phyloP scores from a whole-genome alignment of 2,888 invertebrate species.

The Mongoloraphidia duomilia region DNA sequence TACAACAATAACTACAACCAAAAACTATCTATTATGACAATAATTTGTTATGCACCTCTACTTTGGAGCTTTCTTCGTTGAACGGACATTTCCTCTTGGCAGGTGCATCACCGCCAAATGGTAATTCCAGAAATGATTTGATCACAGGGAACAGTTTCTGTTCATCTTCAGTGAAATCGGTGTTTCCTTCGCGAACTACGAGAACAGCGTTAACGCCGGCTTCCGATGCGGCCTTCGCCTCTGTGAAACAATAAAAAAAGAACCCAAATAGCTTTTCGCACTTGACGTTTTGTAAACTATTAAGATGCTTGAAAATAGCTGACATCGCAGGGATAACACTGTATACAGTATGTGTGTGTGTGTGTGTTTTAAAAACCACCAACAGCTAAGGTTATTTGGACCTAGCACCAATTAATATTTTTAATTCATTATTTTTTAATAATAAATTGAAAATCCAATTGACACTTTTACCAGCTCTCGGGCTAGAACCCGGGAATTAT shows the following conservation, averaged over 20 bases:
- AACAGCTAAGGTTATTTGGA: too few relatives aligned
- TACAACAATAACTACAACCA: not conserved
- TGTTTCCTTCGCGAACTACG: constrained; percentile 68
- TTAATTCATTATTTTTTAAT: too few relatives aligned
- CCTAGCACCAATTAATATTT: too few relatives aligned
- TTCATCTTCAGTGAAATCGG: constrained; percentile 45
- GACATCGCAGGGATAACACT: not conserved
- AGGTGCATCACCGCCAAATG: constrained; percentile 21
- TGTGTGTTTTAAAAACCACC: too few relatives aligned
- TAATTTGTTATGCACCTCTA: constrained; percentile 23
- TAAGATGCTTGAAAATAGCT: not conserved
- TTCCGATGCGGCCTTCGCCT: constrained; percentile 66
- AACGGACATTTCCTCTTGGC: constrained; percentile 26
- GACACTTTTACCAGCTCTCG: too few relatives aligned
- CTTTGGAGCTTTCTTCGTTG: constrained; percentile 15
- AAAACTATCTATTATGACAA: constrained; percentile 1
- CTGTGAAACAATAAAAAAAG: constrained; percentile 34
- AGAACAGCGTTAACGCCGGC: constrained; percentile 58
- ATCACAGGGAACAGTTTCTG: constrained; percentile 38
- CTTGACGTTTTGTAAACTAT: not conserved
- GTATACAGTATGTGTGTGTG: too few relatives aligned
- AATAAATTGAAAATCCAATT: too few relatives aligned
- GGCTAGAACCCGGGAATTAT: too few relatives aligned
- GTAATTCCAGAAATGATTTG: constrained; percentile 44
- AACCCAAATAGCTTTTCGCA: constrained; percentile 5